Base-by-base conservation (phyloP, 2,113 vertebrate genomes). In the Emydocephalus ijimae region DNA sequence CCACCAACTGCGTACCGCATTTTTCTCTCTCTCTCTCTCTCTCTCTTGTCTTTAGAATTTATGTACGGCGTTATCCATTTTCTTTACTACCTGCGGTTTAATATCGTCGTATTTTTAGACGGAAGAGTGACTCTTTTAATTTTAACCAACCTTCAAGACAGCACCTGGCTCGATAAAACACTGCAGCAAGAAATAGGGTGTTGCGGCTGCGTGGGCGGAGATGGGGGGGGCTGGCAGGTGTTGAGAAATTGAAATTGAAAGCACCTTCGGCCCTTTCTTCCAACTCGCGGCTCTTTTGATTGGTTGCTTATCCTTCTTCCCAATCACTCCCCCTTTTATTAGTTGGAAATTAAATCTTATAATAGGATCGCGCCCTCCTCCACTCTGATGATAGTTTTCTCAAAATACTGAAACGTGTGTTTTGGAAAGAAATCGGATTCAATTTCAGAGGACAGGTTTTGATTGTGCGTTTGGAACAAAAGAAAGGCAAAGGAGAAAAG, bases 361-460 rank as follows among this genome's bases (percentile, higher is more conserved):
- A 93, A 43, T 87, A 64, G 74, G 81, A 43, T 54, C 26, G 18
- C 9, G n/a, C 39, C 91, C 56, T 94, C 26, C 56, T 94, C 26
- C 54, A 45, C 91, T 93, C 54, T 10, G 5, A 55, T 52, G 89
- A 48, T 89, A 29, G 0, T 8, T 1, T 1, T 24, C 21, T 18
- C 10, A 52, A 56, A 24, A 18, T 91, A 21, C 14, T 24, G 90
- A 3, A 3, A n/a, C 43, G 29, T 11, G n/a, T 29, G 24, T 88
- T 52, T 8, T 89, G 4, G 45, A 39, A 52, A 52, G 48, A 50
- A 45, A 34, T 10, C 69, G 14, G 26, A 18, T 59, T 26, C 3
- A 20, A 2, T 11, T 9, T 15, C n/a, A 15, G 87, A 87, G 5
- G 10, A n/a, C 8, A 81, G 74, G 18, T 81, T 81, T 81, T 20